phyloP scores from a whole-genome alignment of 1,140 invertebrate genomes.

The Achatina immaculata region DNA sequence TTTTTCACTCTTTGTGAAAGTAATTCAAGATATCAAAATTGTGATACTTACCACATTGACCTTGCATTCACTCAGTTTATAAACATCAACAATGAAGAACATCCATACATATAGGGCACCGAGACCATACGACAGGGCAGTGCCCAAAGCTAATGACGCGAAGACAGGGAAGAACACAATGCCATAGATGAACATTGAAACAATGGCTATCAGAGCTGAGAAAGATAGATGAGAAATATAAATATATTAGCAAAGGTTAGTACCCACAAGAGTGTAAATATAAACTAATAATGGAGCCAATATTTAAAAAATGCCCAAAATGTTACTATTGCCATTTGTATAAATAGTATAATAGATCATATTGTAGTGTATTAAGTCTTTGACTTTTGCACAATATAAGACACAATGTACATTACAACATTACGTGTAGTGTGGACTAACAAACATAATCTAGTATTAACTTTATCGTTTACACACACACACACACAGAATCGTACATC shows the following conservation, averaged over 20 bases:
- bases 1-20: neutral
- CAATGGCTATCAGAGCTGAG: slow-evolving; percentile 46
- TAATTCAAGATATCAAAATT: too few species aligned
- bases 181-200: slow-evolving; percentile 53
- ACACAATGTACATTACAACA: neutral
- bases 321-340: neutral
- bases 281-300: neutral
- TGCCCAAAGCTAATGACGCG: slow-evolving; percentile 42
- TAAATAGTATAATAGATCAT: neutral
- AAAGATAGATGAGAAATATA: neutral
- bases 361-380: neutral
- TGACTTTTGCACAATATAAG: neutral
- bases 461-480: too few species aligned
- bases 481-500: too few species aligned
- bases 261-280: neutral
- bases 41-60: slow-evolving; percentile 18
- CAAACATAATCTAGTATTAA: too few species aligned
- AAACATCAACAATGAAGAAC: slow-evolving; percentile 37
- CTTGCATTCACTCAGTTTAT: slow-evolving; percentile 37
- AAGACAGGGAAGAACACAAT: slow-evolving; percentile 52
- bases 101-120: slow-evolving; percentile 47
- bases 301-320: neutral
- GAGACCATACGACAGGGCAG: slow-evolving; percentile 40
- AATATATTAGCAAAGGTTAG: neutral
- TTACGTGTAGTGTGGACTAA: too few species aligned